Base-by-base conservation (phyloP, 2,797 vertebrate species). In the Kryptolebias ocellatus region DNA sequence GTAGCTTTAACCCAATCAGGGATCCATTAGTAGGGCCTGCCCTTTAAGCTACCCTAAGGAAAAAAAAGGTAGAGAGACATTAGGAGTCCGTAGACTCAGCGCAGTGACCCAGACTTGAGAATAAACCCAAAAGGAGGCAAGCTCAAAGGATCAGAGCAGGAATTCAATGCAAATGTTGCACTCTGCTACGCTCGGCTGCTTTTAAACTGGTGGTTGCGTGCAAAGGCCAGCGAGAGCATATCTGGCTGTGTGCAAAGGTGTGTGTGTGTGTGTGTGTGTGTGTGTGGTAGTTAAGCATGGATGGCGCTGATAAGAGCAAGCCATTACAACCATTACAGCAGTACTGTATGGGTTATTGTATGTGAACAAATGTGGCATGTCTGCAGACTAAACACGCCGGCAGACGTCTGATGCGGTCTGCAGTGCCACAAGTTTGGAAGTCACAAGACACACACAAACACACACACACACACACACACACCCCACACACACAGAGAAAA, bases 1-100 rank as follows among this genome's bases (percentile, higher is more conserved):
- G 82, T 81, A 81, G 75, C 77, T 84, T 78, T 90, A 92, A 90
- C 87, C 77, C 84, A 90, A 89, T 89, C 86, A 89, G 80, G 1
- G 66, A 84, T 86, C 87, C 89, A 91, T 90, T 90, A 91, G 83
- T 70, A 64, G 64, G 71, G 79, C 62, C 71, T 81, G 79, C 66
- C 78, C 78, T 81, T 77, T 81, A 67, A 80, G 78, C 61, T 15
- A 2, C 76, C 72, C 81, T 76, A 67, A 52, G 68, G 82, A 52
- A 64, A 24, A 24, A 24, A 79, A 68, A 31, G 57, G 46, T 47
- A 61, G 67, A 64, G 72, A 76, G 75, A 61, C 68, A 67, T 54
- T 71, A 76, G 54, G 73, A 79, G 70, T 64, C 60, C 6, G 75
- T 70, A 60, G 70, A 78, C 47, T 80, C 37, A 34, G 70, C 16